These are phyloP conservation scores for Ophioderma brevispina DNA, from an alignment of 35 echinoderm and acorn worm species.

Conservation along the genomic window DNA sequence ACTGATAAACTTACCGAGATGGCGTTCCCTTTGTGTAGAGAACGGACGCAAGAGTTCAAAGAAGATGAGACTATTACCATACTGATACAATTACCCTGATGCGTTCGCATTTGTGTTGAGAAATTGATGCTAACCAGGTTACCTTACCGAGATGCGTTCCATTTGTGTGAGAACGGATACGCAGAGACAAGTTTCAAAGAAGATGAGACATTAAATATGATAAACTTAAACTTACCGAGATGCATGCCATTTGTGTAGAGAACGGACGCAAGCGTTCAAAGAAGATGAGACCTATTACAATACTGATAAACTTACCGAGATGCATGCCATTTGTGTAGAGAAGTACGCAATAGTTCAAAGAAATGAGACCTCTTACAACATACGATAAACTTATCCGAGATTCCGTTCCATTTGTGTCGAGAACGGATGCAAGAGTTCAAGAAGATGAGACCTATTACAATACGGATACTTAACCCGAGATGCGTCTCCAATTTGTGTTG, in stretches of 20 bases:
- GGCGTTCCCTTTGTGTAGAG: slow-evolving; percentile 75
- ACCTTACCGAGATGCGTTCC: too few relatives aligned
- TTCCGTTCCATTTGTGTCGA: slow-evolving; percentile 74
- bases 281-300: slow-evolving; percentile 87
- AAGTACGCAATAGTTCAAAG: slow-evolving; percentile 88
- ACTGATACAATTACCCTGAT: slow-evolving; percentile 47
- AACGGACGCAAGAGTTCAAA: slow-evolving; percentile 88
- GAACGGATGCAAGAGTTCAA: slow-evolving; percentile 83
- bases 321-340: slow-evolving; percentile 73
- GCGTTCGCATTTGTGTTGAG: slow-evolving; percentile 70
- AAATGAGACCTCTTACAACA: slow-evolving; percentile 85
- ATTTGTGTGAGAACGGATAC: too few relatives aligned
- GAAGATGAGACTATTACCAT: slow-evolving; percentile 76
- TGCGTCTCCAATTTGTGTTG: too few relatives aligned
- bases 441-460: slow-evolving; percentile 86
- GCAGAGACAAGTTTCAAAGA: too few relatives aligned
- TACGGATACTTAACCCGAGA: too few relatives aligned
- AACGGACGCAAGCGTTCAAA: slow-evolving; percentile 87
- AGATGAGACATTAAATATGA: too few relatives aligned
- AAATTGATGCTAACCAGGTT: too few relatives aligned
- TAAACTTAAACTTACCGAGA: slow-evolving; percentile 74
- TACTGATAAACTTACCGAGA: slow-evolving; percentile 91
- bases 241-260: slow-evolving; percentile 73
- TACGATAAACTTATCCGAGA: slow-evolving; percentile 92
- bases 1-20: slow-evolving; percentile 43